Evolutionary conservation across 2,888 invertebrate genomes (phyloP), one percentile per base, ranked within the genome.

Genomic region (Argyresthia albistria): DNA sequence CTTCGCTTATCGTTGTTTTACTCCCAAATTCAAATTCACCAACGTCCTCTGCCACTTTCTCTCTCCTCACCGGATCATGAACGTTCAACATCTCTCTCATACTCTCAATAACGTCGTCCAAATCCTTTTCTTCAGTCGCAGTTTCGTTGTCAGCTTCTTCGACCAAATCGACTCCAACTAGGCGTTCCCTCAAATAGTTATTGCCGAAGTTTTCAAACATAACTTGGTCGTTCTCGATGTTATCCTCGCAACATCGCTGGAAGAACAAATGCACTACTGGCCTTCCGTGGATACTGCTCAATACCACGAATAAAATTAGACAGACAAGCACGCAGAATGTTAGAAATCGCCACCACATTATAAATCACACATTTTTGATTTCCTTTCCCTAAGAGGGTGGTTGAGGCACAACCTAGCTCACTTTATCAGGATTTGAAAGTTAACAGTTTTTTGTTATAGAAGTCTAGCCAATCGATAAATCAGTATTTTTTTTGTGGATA

Each of bases 311-410:
- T 4, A 84, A 58, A 0, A 82, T 68, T 0, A 83, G 53, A 1
- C 77, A 70, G 0, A 81, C 80, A 6, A 86, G 59, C 0, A 81
- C 55, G 52, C 84, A 86, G 55, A 86, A 86, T 0, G 74, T 75
- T 3, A 84, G 53, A 43, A 83, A 69, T 51, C 84, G 61, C 60
- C 82, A 79, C 84, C 79, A 82, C 86, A 84, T 81, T 58, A 65
- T 69, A 45, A 48, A 37, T 14, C 46, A 12, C 39, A 39, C 39
- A 39, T 39, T 39, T 51, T 55, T 16, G 50, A 46, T 15, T n/a
- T n/a, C n/a, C n/a, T n/a, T n/a, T n/a, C n/a, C n/a, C n/a, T n/a
- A n/a, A n/a, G n/a, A n/a, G n/a, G n/a, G n/a, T n/a, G n/a, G n/a
- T n/a, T 39, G 39, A 39, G n/a, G 39, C 46, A 35, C 49, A 43